phyloP scores from a whole-genome alignment of 1,140 invertebrate species.

The Trinorchestia longiramus region DNA sequence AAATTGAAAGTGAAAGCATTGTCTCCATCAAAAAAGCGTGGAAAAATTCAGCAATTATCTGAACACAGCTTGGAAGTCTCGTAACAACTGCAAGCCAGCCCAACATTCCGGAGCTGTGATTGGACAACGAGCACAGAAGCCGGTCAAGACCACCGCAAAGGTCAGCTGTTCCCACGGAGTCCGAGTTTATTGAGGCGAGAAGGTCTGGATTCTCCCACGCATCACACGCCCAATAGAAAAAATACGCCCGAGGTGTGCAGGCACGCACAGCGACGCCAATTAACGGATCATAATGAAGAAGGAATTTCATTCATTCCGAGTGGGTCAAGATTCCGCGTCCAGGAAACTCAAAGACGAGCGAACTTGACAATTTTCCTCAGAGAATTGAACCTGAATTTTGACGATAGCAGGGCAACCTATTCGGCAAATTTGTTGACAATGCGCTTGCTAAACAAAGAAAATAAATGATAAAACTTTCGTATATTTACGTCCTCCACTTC shows the following conservation, averaged over 20 bases:
- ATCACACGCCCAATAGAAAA: neutral
- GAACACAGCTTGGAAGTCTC: neutral
- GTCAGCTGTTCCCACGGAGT: conserved; percentile 26
- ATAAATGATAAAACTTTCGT: neutral
- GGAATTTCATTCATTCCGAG: conserved; percentile 18
- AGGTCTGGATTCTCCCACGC: neutral
- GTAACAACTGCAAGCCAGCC: neutral
- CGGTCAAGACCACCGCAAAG: neutral
- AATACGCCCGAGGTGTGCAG: conserved; percentile 28
- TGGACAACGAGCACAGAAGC: neutral
- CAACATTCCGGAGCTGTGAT: neutral
- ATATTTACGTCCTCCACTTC: neutral
- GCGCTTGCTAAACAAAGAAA: neutral
- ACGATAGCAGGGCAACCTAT: neutral
- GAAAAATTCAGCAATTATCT: neutral
- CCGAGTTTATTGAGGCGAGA: neutral
- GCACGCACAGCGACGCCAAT: neutral
- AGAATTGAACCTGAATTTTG: neutral
- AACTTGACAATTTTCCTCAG: neutral
- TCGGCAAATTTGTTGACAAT: neutral
- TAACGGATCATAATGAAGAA: neutral
- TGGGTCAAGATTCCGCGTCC: neutral
- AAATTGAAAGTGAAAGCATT: neutral
- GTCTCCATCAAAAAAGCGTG: neutral
- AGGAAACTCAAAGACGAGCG: neutral